Evolutionary conservation across 1,140 invertebrate genomes (phyloP), one percentile per base, ranked within the genome.

Genomic region (Ericerus pela): DNA sequence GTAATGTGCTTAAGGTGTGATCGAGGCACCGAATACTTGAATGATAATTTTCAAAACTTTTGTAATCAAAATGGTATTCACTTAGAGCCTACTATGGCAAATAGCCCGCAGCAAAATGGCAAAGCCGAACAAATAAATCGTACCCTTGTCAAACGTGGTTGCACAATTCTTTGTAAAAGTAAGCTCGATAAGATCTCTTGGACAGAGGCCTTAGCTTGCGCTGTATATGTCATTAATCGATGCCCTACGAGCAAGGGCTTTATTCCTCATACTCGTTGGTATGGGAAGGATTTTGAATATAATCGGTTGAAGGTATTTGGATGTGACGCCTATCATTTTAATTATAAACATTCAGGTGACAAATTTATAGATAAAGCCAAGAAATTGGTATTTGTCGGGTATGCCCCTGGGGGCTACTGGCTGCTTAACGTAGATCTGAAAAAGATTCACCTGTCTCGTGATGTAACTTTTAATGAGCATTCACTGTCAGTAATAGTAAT

Each of bases 1-100:
- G 28, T 60, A 10, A 31, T n/a, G 22, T 33, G 22, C 16, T 57
- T 63, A 24, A 16, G 18, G 12, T 54, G 51, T 38, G 62, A 63
- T 28, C 56, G n/a, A 10, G 63, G 63, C 1, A 59, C 16, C 38
- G 63, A 65, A 58, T 64, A 61, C 60, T 55, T 64, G 26, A 65
- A 62, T 63, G 26, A 18, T 29, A 29, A 56, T 27, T 20, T 64
- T 36, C 59, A 54, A 51, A 37, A 58, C 10, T 66, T 64, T 54
- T 31, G 51, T 14, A 58, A 41, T 54, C 30, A 60, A 38, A 61
- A 62, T n/a, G 62, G 60, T 11, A 62, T 63, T 51, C 5, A 11
- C 10, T 51, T 60, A 37, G 41, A 54, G 56, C 33, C 59, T 53
- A 58, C 59, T 59, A 54, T 59, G 16, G n/a, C 55, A 20, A 60